phyloP scores from a whole-genome alignment of 2,113 vertebrate genomes.

The Gadus chalcogrammus region DNA sequence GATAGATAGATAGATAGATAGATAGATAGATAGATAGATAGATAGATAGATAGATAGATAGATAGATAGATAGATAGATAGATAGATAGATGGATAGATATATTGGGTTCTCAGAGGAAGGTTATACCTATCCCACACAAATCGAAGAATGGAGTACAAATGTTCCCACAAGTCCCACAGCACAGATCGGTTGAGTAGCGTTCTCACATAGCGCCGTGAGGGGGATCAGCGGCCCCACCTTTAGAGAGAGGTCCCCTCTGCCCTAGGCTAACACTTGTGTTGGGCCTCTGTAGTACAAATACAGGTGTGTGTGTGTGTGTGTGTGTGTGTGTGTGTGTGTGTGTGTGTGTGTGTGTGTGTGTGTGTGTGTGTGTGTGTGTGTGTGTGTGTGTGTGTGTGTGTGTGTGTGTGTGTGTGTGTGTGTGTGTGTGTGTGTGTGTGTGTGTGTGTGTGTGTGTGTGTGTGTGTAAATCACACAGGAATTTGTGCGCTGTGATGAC shows the following conservation, averaged over 20 bases:
- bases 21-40: neutral
- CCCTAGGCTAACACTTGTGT: conserved; percentile 6
- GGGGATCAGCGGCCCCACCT: conserved; percentile 44
- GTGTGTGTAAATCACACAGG: too few relatives aligned
- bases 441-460: too few relatives aligned
- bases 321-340: too few relatives aligned
- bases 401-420: too few relatives aligned
- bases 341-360: too few relatives aligned
- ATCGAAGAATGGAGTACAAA: conserved; percentile 58
- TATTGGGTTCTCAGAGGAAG: conserved; percentile 50
- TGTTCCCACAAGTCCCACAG: conserved; percentile 57
- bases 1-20: too few relatives aligned
- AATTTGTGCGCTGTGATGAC: too few relatives aligned
- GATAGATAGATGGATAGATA: conserved; percentile 24
- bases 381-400: too few relatives aligned
- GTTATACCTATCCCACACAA: conserved; percentile 55
- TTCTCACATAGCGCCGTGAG: conserved; percentile 4
- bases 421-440: too few relatives aligned
- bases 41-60: too few relatives aligned
- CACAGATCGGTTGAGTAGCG: conserved; percentile 32
- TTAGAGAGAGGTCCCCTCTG: conserved; percentile 35
- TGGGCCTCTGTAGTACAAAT: neutral
- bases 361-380: too few relatives aligned
- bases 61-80: neutral
- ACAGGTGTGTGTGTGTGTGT: too few relatives aligned